These are phyloP conservation scores for Cyprinella venusta DNA, from an alignment of 2,797 vertebrate species.

Conservation along the genomic window DNA sequence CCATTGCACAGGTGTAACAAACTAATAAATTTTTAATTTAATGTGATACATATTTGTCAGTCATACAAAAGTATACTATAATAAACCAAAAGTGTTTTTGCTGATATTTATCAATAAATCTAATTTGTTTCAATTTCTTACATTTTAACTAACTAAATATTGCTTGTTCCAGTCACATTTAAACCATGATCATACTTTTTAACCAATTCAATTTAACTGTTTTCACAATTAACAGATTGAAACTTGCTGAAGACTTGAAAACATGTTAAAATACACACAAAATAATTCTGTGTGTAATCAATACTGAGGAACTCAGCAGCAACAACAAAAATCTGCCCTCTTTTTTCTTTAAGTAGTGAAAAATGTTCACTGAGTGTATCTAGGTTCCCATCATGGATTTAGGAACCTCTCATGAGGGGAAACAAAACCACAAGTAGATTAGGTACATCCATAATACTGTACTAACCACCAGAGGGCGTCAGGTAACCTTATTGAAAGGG, in stretches of 20 bases:
- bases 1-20: background rate
- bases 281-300: background rate
- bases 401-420: background rate
- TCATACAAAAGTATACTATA: background rate
- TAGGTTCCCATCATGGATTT: background rate
- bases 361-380: background rate
- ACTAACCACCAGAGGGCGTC: slow-evolving; percentile 38
- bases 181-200: background rate
- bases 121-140: background rate
- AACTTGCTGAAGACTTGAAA: background rate
- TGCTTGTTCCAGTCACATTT: background rate
- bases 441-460: background rate
- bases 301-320: background rate
- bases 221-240: background rate
- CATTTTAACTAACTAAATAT: background rate
- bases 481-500: slow-evolving; percentile 1
- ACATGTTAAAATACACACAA: background rate
- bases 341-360: background rate
- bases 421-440: background rate
- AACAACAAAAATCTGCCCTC: background rate
- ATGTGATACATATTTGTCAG: background rate
- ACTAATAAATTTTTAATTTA: background rate
- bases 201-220: background rate
- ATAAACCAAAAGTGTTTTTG: background rate
- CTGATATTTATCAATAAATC: background rate